Conservation (phyloP, 2,113 vertebrate genomes). For the Solea senegalensis region DNA sequence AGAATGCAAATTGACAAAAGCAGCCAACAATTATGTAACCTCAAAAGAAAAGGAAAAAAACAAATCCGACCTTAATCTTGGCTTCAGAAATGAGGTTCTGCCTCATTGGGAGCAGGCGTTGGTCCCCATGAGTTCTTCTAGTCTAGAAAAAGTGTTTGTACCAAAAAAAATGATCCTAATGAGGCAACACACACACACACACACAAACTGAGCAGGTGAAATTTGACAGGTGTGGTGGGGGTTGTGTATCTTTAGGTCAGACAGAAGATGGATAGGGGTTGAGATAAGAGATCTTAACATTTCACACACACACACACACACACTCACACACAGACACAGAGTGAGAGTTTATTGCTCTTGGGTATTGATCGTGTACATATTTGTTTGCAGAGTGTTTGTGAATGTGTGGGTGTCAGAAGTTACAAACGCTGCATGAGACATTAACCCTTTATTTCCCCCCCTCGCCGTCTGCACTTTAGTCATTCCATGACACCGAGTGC, state of each 20-base stretch:
- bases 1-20: slow-evolving; percentile 47
- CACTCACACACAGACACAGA: slow-evolving; percentile 21
- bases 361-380: slow-evolving; percentile 44
- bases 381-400: slow-evolving; percentile 26
- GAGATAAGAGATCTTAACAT: slow-evolving; percentile 41
- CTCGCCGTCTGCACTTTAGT: slow-evolving; percentile 40
- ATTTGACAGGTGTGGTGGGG: slow-evolving; percentile 46
- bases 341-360: slow-evolving; percentile 11
- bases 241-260: slow-evolving; percentile 40
- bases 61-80: too few relatives aligned
- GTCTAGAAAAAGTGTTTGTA: too few relatives aligned
- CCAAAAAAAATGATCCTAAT: too few relatives aligned
- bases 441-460: slow-evolving; percentile 71
- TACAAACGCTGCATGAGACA: slow-evolving; percentile 47
- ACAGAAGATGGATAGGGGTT: slow-evolving; percentile 16
- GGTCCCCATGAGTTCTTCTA: too few relatives aligned
- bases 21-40: slow-evolving; percentile 12
- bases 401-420: slow-evolving; percentile 50
- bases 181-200: slow-evolving; percentile 11
- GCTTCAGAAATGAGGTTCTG: too few relatives aligned
- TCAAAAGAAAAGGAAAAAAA: not conserved
- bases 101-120: too few relatives aligned
- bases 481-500: slow-evolving; percentile 61
- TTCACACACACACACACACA: slow-evolving; percentile 5
- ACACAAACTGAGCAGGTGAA: slow-evolving; percentile 39